Conservation (phyloP, 2,113 vertebrate genomes). For the Dryoscopus gambensis region DNA sequence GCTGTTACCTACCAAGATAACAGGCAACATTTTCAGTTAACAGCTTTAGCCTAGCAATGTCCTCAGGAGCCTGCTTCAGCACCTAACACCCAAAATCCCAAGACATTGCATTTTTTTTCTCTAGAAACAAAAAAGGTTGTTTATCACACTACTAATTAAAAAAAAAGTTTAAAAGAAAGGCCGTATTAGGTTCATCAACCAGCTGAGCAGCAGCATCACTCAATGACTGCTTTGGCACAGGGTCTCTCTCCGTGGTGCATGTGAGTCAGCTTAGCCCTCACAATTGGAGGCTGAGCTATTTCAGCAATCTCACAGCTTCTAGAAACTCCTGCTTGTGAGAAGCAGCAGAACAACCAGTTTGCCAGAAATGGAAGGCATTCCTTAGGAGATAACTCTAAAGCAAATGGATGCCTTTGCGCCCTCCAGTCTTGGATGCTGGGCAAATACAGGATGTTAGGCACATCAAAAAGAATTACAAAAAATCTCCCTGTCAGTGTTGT, state of each 20-base stretch:
- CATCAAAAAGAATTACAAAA: not conserved
- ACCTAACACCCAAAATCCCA: not conserved
- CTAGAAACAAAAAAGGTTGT: not conserved
- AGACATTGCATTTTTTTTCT: not conserved
- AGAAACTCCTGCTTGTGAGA: not conserved
- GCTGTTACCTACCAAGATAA: not conserved
- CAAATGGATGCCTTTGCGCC: not conserved
- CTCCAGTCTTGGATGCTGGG: fast-evolving
- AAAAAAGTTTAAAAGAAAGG: not conserved
- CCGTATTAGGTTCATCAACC: not conserved
- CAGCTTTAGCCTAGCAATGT: not conserved
- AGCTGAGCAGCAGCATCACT: not conserved
- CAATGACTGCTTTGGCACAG: not conserved
- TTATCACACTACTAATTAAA: not conserved
- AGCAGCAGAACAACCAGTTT: not conserved
- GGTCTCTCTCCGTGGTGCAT: not conserved
- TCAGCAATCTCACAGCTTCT: not conserved
- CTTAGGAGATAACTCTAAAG: not conserved
- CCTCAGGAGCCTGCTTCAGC: not conserved
- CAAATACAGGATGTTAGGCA: not conserved
- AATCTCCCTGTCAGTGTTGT: not conserved
- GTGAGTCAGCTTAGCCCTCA: not conserved
- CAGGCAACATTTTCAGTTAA: not conserved
- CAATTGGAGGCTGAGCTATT: not conserved
- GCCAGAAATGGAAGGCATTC: not conserved